Base-by-base conservation (phyloP, 1,140 invertebrate genomes). In the Polypedilum pembai region DNA sequence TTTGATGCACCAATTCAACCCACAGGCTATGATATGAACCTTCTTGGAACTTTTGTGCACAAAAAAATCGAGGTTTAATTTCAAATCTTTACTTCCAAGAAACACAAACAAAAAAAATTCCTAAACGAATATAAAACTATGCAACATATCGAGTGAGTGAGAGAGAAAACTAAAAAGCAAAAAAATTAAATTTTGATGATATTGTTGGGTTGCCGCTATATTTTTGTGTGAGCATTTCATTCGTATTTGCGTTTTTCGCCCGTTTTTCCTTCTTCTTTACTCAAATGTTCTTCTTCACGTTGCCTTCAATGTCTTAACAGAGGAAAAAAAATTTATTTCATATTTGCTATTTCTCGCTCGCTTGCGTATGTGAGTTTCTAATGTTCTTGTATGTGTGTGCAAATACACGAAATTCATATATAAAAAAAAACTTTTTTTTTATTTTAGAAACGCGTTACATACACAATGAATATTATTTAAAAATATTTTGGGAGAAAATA, bases 181-280 rank as follows among this genome's bases (percentile, higher is more conserved):
- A 56, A 56, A 56, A n/a, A 56, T n/a, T 12, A 56, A 18, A 7
- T 8, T 69, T 18, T 21, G 65, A 69, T 69, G 65, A 69, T 69
- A 69, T 69, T 56, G 45, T 56, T 56, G 10, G 45, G 7, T 56
- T 69, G 65, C 65, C 65, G 20, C 65, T 69, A 20, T 69, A 18
- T 69, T 66, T 66, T 69, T 69, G 17, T 69, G 17, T 69, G 20
- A 69, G 20, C 65, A 69, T 69, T 69, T 69, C 65, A 69, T 69
- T 69, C 17, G 65, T 69, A 20, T 69, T 69, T 21, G 65, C 20
- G 17, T 69, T 20, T 69, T 69, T 56, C 45, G 65, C 65, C 65
- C 17, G 17, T 20, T 69, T 69, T 69, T 69, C 65, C 65, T 69
- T 69, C 65, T 69, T 69, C 65, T 69, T 66, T 18, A 66, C 17